These are phyloP conservation scores for Caprella mutica DNA, from an alignment of 2,888 invertebrate species.

Conservation along the genomic window DNA sequence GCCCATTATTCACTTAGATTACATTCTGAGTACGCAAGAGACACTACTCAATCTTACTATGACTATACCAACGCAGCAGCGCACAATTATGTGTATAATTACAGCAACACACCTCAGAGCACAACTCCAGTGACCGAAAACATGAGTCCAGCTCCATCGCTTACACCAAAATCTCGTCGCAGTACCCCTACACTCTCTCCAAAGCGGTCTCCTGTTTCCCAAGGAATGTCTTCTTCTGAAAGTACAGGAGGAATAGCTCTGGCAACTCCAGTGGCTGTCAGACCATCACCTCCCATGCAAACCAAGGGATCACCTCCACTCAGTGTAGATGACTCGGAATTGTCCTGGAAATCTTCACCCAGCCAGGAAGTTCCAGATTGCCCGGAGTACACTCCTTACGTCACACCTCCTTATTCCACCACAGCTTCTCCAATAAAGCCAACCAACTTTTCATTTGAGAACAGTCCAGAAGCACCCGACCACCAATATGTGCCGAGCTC, in stretches of 20 bases:
- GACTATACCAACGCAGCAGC: conserved; percentile 11
- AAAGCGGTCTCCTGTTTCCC: conserved; percentile 7
- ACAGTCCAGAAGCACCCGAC: background rate
- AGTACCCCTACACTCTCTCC: conserved; percentile 17
- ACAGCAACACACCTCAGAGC: conserved; percentile 9
- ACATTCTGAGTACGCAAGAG: conserved; percentile 24
- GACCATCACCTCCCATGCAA: conserved; percentile 12
- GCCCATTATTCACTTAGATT: conserved; percentile 26
- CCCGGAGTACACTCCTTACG: conserved; percentile 24
- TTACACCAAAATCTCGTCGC: conserved; percentile 11
- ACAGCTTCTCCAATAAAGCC: conserved; percentile 12
- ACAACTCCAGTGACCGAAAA: conserved; percentile 8
- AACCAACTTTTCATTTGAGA: conserved; percentile 16
- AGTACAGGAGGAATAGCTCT: conserved; percentile 23
- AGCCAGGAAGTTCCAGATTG: conserved; percentile 31
- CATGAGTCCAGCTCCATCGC: conserved; percentile 10
- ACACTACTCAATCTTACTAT: conserved; percentile 26
- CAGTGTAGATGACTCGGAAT: conserved; percentile 14
- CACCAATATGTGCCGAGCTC: conserved; percentile 12
- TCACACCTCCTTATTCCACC: conserved; percentile 25
- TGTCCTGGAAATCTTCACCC: conserved; percentile 32
- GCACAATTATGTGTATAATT: conserved; percentile 10
- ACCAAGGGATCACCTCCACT: conserved; percentile 24
- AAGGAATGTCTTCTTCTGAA: background rate
- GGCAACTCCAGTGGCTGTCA: conserved; percentile 26